These are phyloP conservation scores for Crematogaster levior DNA, from an alignment of 2,888 invertebrate genomes.

Conservation along the genomic window DNA sequence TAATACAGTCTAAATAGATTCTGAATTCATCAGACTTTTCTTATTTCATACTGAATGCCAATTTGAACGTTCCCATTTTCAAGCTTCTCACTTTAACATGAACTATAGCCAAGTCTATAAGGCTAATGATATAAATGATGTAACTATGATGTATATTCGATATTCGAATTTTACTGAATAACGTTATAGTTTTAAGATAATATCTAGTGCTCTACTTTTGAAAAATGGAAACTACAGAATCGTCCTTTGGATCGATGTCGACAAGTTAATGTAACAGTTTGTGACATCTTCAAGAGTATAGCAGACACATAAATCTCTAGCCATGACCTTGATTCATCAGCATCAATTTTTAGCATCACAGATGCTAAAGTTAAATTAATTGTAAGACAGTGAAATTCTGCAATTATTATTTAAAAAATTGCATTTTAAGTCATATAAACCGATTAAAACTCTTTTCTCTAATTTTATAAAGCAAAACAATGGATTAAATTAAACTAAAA, in stretches of 20 bases:
- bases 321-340: constrained; percentile 69
- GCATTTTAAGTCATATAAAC: background rate
- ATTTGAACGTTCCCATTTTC: background rate
- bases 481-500: background rate
- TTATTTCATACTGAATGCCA: background rate
- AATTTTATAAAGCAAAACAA: background rate
- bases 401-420: background rate
- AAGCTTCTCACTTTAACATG: background rate
- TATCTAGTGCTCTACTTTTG: background rate
- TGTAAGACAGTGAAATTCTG: background rate
- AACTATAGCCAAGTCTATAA: background rate
- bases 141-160: background rate
- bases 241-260: constrained; percentile 71
- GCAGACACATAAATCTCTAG: constrained; percentile 69
- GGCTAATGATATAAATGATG: background rate
- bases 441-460: background rate
- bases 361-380: background rate
- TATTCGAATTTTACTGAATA: background rate
- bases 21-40: background rate
- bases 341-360: constrained; percentile 29
- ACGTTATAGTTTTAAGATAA: background rate
- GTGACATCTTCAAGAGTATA: constrained; percentile 61
- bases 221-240: constrained; percentile 42
- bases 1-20: background rate
- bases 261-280: constrained; percentile 58